Base-by-base conservation (phyloP, 2,113 vertebrate genomes). In the Rana temporaria region DNA sequence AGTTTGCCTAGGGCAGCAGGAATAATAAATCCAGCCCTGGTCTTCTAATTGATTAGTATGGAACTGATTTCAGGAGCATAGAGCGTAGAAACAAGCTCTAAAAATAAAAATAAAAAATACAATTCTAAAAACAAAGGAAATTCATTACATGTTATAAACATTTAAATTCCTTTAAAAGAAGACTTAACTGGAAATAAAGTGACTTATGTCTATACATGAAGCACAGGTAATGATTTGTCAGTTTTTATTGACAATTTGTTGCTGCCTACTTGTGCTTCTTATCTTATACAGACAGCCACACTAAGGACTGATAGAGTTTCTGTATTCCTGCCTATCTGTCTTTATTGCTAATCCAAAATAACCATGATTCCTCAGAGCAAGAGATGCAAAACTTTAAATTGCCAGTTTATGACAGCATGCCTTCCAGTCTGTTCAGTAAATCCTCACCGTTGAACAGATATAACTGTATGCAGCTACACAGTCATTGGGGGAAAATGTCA, bases 211-310 rank as follows among this genome's bases (percentile, higher is more conserved):
- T 42, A 11, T 48, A 14, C 42, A 48, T 75, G 72, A 56, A 75
- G 57, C 1, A 42, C 30, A 9, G 12, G 60, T 60, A 2, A 60
- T n/a, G n/a, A 19, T 22, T 22, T 75, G 56, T 56, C 72, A 75
- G 14, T 63, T 59, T 60, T 75, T 71, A 26, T 57, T 57, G 56
- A 48, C 78, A 62, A 56, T 69, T 79, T 34, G 26, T 66, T 62
- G 30, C 66, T 53, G 20, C 30, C 52, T 70, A 59, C 78, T 48
- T 80, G 56, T 38, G 60, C 53, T 65, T 79, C 55, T 70, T 62
- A 70, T 80, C 78, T 80, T 42, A 34, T 62, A 48, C 78, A 62
- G 17, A 12, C 78, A 80, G 78, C 67, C 55, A 38, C 67, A 59
- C 65, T 80, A 60, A 48, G 62, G 20, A 42, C 66, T 80, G 78